Evolutionary conservation across 2,113 vertebrate species (phyloP).

Genomic region (human): GRCh38 chr7:119941001-119941500

Average conservation of each 20-base stretch:
- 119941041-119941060: neutral
- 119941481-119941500: neutral
- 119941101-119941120: neutral
- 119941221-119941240: neutral
- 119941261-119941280: neutral
- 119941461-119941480: neutral
- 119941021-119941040: neutral
- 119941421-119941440: neutral
- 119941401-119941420: neutral
- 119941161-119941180: neutral
- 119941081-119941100: too few relatives aligned
- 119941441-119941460: neutral
- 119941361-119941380: neutral
- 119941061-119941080: neutral
- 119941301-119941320: neutral
- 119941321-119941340: neutral
- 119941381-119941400: neutral
- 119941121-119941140: neutral
- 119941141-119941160: neutral
- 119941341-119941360: neutral
- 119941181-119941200: neutral
- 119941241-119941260: neutral
- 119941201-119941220: neutral
- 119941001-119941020: neutral
- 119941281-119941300: neutral